These are phyloP conservation scores for Buteo buteo DNA, from an alignment of 2,113 vertebrate species.

Conservation along the genomic window DNA sequence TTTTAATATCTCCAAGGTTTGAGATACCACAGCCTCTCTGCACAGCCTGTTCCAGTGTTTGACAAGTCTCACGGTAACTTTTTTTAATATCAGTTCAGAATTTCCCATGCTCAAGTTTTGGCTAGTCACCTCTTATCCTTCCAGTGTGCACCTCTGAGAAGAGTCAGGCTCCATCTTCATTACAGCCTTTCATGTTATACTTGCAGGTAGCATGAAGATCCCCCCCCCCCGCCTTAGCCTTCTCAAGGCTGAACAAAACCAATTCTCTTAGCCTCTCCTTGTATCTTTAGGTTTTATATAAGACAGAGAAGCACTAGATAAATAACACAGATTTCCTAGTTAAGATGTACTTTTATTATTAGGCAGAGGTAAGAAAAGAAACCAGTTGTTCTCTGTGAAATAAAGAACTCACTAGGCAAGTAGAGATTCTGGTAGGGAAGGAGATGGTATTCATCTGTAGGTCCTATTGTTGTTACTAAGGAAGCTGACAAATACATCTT, in stretches of 20 bases:
- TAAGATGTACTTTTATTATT: not conserved
- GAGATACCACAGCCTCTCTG: not conserved
- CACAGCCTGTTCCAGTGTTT: not conserved
- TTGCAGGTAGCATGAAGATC: not conserved
- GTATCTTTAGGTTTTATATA: not conserved
- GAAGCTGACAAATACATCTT: not conserved
- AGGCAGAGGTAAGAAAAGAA: not conserved
- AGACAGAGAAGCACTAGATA: not conserved
- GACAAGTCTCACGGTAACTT: not conserved
- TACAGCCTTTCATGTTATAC: not conserved
- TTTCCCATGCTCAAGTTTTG: not conserved
- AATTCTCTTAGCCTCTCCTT: not conserved
- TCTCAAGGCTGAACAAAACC: not conserved
- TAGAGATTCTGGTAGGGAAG: not conserved
- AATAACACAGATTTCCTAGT: not conserved
- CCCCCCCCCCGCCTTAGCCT: not conserved
- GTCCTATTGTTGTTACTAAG: not conserved
- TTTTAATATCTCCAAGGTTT: not conserved
- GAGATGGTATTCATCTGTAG: not conserved
- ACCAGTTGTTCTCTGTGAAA: not conserved
- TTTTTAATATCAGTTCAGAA: not conserved
- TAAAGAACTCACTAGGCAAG: not conserved
- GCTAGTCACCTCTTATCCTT: not conserved
- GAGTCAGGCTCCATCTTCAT: not conserved
- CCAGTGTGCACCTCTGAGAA: not conserved